Conservation (phyloP, 2,888 invertebrate species). For the Coenonympha glycerion region DNA sequence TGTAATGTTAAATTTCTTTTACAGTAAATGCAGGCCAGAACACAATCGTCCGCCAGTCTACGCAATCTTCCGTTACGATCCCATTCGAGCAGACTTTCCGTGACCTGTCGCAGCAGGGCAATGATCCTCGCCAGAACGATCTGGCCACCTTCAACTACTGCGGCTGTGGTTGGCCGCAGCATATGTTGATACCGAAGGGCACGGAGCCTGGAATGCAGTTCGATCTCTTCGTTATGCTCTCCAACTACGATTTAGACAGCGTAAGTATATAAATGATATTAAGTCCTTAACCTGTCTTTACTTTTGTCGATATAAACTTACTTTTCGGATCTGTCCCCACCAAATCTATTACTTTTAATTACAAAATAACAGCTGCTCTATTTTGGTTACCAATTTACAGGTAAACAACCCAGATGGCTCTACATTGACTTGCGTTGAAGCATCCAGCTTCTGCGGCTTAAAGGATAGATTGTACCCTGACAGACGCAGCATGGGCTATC, state of each 20-base stretch:
- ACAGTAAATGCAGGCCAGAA: conserved; percentile 77
- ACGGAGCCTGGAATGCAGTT: conserved; percentile 51
- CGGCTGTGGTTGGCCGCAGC: conserved; percentile 78
- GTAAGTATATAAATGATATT: conserved; percentile 37
- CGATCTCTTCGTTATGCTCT: conserved; percentile 65
- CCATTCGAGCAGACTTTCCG: conserved; percentile 77
- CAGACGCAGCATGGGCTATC: conserved; percentile 88
- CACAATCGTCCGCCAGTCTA: conserved; percentile 72
- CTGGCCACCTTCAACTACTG: conserved; percentile 72
- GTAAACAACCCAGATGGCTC: conserved; percentile 18
- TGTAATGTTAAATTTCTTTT: background rate
- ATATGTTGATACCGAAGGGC: conserved; percentile 74
- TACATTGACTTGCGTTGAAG: conserved; percentile 39
- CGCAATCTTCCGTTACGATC: conserved; percentile 76
- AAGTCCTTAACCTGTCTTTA: too few species aligned
- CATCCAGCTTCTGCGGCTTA: conserved; percentile 86
- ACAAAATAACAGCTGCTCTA: too few species aligned
- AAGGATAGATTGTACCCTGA: conserved; percentile 87
- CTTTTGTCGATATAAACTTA: too few species aligned
- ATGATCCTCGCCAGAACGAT: conserved; percentile 34
- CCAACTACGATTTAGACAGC: conserved; percentile 62
- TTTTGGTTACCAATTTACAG: background rate
- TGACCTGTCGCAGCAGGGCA: conserved; percentile 53
- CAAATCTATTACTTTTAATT: too few species aligned
- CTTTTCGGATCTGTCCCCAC: too few species aligned